Base-by-base conservation (phyloP, 2,797 vertebrate species). In the Silurus lanzhouensis region DNA sequence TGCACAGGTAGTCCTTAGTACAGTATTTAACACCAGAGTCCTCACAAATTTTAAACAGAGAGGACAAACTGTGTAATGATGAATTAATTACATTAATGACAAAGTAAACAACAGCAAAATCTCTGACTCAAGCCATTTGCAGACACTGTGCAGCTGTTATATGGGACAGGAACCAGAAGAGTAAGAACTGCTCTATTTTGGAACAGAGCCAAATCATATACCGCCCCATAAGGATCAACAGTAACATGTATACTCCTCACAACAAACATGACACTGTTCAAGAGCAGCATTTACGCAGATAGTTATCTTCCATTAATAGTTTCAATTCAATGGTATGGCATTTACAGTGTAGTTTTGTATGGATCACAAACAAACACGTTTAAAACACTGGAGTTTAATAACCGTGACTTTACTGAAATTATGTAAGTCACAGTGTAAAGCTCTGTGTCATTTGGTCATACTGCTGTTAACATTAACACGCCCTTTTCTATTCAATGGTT, bases 401-500 rank as follows among this genome's bases (percentile, higher is more conserved):
- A 52, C 10, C 46, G 10, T 52, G 10, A 9, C 2, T 52, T 52
- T 10, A n/a, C 66, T 58, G 27, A 27, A n/a, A n/a, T 44, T 15
- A 46, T 64, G 68, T 60, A 19, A n/a, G 10, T 57, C 20, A 70
- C 38, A 46, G 9, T 58, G 6, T 58, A 25, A 76, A 81, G 31
- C 77, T 55, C 10, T 3, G 6, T 25, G 17, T 55, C 64, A 44
- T 14, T 46, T 48, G 2, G 6, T 85, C 78, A 78, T 31, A 38
- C 61, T 61, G 19, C 17, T 61, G 63, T 83, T 75, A 86, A 70
- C 71, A 52, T 13, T 20, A 25, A 46, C 84, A 63, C 66, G 83
- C 64, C 74, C 46, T 61, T 80, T 82, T 68, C 60, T 63, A 10
- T 79, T 79, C 52, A 77, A 3, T 22, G 66, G 67, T 87, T 85